Base-by-base conservation (phyloP, 2,797 vertebrate genomes). In the Acipenser transmontanus region DNA sequence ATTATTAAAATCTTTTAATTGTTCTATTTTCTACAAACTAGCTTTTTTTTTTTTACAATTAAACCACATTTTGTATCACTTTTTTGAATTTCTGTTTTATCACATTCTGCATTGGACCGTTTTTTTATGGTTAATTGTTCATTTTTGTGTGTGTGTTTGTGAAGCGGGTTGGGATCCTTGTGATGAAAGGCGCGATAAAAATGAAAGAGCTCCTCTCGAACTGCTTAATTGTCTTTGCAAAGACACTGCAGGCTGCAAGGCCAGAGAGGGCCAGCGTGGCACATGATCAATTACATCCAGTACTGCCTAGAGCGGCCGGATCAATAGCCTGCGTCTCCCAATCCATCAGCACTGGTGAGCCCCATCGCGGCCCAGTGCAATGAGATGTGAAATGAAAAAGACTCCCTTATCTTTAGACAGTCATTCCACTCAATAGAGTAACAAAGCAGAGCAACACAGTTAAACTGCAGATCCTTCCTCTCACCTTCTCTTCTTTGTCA, bases 281-380 rank as follows among this genome's bases (percentile, higher is more conserved):
- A 72, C 74, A 74, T 77, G 74, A 83, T 84, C 77, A 76, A 80
- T 85, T 77, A 80, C 78, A 52, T 54, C 76, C 72, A 79, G 79
- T 84, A 86, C 77, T 67, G 73, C 75, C 68, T 74, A 78, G 76
- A 56, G 76, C 50, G 74, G 81, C 74, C 71, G 64, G 59, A 87
- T 88, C 85, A 70, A 87, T 87, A 85, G 64, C 76, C 66, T 7
- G 62, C 67, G 78, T 78, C 76, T 70, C 68, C 67, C 69, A 69
- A 81, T 84, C 80, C 66, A 84, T 82, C 80, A 81, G 61, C 71
- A 74, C 66, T 64, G 65, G 70, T 69, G 65, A 66, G 64, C 66
- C 72, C 73, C 34, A 56, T 60, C 61, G 71, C 50, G 66, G 69
- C 79, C 6, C 73, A 68, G 70, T 6, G 52, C 68, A 68, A 69